Base-by-base conservation (phyloP, 1,140 invertebrate species). In the Stegodyphus dumicola region DNA sequence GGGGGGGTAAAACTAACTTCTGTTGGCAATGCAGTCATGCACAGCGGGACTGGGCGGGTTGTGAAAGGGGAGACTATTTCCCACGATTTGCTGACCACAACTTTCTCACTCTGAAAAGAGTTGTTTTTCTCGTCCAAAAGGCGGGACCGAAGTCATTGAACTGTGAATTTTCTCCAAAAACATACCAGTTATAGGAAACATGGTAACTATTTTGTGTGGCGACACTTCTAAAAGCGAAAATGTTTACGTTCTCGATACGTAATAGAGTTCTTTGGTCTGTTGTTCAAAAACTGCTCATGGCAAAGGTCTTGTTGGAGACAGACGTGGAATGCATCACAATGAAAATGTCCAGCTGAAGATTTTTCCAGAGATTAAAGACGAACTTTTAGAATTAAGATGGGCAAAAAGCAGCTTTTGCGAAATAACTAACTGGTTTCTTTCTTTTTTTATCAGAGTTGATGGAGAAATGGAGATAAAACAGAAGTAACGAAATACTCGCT, bases 11-110 rank as follows among this genome's bases (percentile, higher is more conserved):
- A 15, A 69, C 9, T 51, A 13, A 11, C n/a, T 49, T 13, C 11
- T 51, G 48, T 54, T 66, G 13, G 49, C 15, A 13, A 83, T 48
- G 6, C 80, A 74, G 60, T 83, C 80, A 33, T 17, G 7, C 80
- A 48, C 13, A 48, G 7, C 10, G 80, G 53, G 6, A 53, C 13
- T 69, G 10, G 52, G 69, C 54, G 69, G n/a, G 18, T 6, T 7
- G 9, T 2, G 6, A 60, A 48, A 60, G 60, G 77, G 49, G 18
- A 64, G 5, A 54, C 64, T 74, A 67, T 85, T 85, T 85, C 81
- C 81, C 81, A 85, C 81, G 81, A 64, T 81, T 18, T 60, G 70
- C 9, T 83, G 81, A 85, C 81, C 81, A 85, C 74, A 76, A 77
- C 81, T 85, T 85, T 85, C 74, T 76, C 65, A 49, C 13, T 18